Percentiles rank a stretch among this genome's conserved stretches.
Conservation (phyloP, 92 coral and sea anemone species). For the Isaurus tuberculatus region DNA sequence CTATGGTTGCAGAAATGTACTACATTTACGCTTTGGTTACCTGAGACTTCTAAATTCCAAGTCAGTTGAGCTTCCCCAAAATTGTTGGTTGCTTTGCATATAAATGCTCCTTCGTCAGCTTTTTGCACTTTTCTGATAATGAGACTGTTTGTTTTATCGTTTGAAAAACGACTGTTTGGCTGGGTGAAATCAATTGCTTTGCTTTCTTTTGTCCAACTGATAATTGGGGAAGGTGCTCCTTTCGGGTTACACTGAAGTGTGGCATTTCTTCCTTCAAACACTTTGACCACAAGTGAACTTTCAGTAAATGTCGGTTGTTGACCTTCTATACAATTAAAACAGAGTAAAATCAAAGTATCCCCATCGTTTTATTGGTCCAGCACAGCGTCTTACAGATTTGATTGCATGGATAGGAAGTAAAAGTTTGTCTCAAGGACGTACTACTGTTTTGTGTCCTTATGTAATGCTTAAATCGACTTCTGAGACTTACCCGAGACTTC, state of each 20-base stretch:
- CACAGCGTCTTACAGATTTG: too few relatives aligned
- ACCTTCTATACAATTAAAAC: neutral
- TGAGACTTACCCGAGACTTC: neutral
- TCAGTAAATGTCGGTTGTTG: neutral
- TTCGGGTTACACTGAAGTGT: neutral
- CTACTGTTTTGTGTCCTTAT: too few relatives aligned
- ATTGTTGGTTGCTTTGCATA: slow-evolving; percentile 10
- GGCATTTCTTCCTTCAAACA: neutral
- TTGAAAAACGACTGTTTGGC: neutral
- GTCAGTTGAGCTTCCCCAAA: neutral
- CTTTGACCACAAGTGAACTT: neutral
- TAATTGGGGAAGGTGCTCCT: slow-evolving; percentile 1
- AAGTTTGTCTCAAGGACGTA: too few relatives aligned
- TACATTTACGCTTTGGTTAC: neutral
- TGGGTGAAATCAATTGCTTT: neutral
- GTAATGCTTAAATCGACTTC: too few relatives aligned
- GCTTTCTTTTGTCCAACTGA: slow-evolving; percentile 19
- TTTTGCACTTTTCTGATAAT: neutral
- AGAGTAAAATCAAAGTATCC: too few relatives aligned
- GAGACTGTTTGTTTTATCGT: neutral
- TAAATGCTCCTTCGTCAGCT: neutral
- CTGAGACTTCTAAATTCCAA: slow-evolving; percentile 6
- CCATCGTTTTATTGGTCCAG: too few relatives aligned
- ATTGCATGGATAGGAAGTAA: too few relatives aligned
- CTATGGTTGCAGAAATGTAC: too few relatives aligned